A percentile compares a stretch with the other conserved stretches of the same genome.
These are phyloP conservation scores for Homarus gammarus DNA, from an alignment of 2,888 invertebrate genomes.

Conservation along the genomic window DNA sequence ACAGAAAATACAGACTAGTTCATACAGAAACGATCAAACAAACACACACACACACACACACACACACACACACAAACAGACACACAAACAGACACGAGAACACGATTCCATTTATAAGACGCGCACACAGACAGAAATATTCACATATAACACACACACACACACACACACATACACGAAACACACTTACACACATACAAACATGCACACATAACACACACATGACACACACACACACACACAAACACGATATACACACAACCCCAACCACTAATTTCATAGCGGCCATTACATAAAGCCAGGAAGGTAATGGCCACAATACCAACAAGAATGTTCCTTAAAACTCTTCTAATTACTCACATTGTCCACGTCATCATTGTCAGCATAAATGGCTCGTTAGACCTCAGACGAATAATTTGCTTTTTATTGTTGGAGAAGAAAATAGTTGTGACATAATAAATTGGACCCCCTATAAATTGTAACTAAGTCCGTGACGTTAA, in stretches of 20 bases:
- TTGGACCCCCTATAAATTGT: neutral
- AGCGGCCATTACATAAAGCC: neutral
- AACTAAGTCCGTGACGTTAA: neutral
- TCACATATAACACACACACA: neutral
- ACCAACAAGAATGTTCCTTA: neutral
- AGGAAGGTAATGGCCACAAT: neutral
- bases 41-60: neutral
- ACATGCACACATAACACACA: slow-evolving; percentile 3
- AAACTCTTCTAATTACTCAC: neutral
- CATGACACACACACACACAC: neutral
- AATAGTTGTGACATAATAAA: neutral
- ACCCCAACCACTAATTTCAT: neutral
- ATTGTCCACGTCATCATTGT: slow-evolving; percentile 5
- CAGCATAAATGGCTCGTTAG: neutral
- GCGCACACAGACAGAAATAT: neutral
- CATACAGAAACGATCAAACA: neutral
- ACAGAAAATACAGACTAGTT: too few species aligned
- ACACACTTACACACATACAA: slow-evolving; percentile 9
- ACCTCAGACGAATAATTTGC: neutral
- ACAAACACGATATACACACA: neutral
- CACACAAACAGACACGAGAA: too few species aligned
- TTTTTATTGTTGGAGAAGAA: neutral
- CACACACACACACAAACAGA: neutral
- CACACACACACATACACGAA: neutral
- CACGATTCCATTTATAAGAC: too few species aligned